A percentile compares a stretch with the other conserved stretches of the same genome.
These are phyloP conservation scores for Acleris sparsana DNA, from an alignment of 2,888 invertebrate genomes.

Conservation along the genomic window DNA sequence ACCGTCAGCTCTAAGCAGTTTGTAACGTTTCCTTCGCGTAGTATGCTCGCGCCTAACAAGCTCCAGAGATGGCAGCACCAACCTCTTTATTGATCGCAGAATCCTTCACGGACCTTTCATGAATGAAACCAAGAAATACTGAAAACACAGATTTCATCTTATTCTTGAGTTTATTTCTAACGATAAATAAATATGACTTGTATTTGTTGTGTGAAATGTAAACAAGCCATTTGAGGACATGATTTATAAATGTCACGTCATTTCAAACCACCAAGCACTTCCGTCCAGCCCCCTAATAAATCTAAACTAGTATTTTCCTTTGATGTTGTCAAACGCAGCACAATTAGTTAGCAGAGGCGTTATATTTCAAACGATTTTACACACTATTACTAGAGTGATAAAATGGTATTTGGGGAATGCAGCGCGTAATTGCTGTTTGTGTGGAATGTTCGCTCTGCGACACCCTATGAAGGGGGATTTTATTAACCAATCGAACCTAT, in stretches of 20 bases:
- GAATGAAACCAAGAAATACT: neutral
- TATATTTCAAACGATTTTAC: neutral
- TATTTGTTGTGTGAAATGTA: conserved; percentile 2
- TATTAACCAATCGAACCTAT: conserved; percentile 35
- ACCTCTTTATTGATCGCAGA: conserved; percentile 18
- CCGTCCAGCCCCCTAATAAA: conserved; percentile 15
- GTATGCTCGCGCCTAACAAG: too few relatives aligned
- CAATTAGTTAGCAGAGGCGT: conserved; percentile 12
- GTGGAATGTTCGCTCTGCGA: neutral
- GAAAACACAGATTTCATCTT: neutral
- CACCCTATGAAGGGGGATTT: conserved; percentile 33
- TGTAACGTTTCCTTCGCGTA: neutral
- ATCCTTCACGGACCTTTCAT: neutral
- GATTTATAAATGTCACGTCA: conserved; percentile 14
- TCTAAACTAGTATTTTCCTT: conserved; percentile 21
- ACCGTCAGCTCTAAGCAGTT: neutral
- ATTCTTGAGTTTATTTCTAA: neutral
- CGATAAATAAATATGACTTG: neutral
- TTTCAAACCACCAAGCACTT: conserved; percentile 2
- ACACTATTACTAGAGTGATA: neutral
- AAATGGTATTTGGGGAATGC: neutral
- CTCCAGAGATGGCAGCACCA: conserved; percentile 21
- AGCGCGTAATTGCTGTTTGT: conserved; percentile 3
- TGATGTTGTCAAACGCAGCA: conserved; percentile 24
- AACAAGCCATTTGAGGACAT: conserved; percentile 6